Percentiles rank a stretch among this genome's conserved stretches.
These are phyloP conservation scores for Aurelia aurita complex sp. Pacific DNA, from an alignment of 30 jellyfish, hydroid and myxozoan species.

Conservation along the genomic window DNA sequence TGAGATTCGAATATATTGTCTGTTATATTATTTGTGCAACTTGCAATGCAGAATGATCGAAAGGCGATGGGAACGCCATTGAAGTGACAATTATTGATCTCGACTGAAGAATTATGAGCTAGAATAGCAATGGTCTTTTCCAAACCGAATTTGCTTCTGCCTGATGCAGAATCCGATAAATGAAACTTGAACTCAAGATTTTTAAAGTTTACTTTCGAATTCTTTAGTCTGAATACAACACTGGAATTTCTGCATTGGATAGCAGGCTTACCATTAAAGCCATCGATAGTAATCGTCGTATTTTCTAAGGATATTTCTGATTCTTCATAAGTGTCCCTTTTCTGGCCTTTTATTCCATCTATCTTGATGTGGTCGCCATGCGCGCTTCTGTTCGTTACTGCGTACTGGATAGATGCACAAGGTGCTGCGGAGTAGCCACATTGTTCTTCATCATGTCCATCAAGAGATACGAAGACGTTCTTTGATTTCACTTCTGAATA, in stretches of 20 bases:
- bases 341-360: neutral
- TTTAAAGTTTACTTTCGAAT: neutral
- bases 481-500: neutral
- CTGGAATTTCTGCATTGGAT: neutral
- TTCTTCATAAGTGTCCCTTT: neutral
- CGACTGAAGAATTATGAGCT: neutral
- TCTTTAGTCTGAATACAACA: neutral
- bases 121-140: neutral
- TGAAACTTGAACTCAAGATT: neutral
- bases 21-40: neutral
- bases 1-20: neutral
- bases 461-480: neutral
- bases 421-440: neutral
- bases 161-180: too few relatives aligned
- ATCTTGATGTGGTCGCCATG: neutral
- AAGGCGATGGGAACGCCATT: neutral
- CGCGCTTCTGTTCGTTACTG: neutral
- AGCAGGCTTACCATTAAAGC: neutral
- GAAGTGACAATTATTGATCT: neutral
- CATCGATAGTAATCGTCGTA: neutral
- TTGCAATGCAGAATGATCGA: neutral
- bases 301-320: neutral
- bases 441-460: neutral
- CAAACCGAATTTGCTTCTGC: too few relatives aligned
- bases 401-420: neutral